Evolutionary conservation across 2,797 vertebrate species (phyloP).

Genomic region (Thaleichthys pacificus): DNA sequence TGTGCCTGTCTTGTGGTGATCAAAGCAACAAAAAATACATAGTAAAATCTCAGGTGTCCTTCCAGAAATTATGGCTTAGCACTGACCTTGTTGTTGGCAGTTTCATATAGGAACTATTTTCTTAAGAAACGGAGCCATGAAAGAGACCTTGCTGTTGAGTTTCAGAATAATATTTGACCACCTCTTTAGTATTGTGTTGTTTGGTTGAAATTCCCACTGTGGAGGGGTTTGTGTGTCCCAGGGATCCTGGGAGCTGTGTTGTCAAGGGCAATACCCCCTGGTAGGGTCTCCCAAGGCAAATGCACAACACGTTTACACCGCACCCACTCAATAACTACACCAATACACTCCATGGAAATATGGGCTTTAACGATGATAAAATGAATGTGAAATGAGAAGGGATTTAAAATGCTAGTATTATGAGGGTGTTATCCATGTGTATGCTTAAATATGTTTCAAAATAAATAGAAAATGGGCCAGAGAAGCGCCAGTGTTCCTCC

Average conservation of each 20-base stretch:
- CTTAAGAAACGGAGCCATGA: no score
- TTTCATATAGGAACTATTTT: no score
- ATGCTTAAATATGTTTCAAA: constrained; percentile 26
- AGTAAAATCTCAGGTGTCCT: no score
- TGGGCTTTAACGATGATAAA: constrained; percentile 44
- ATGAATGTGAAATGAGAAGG: constrained; percentile 58
- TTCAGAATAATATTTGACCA: no score
- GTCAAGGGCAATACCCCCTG: no score
- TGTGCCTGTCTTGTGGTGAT: no score
- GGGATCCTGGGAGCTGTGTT: no score
- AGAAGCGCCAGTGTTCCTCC: constrained; percentile 49
- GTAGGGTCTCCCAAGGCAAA: no score
- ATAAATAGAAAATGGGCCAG: constrained; percentile 54
- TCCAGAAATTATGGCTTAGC: no score
- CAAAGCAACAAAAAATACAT: no score
- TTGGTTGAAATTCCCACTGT: constrained; percentile 2
- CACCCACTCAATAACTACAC: constrained; percentile 10
- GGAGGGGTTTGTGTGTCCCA: not conserved
- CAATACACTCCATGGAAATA: constrained; percentile 14
- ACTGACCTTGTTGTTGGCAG: no score
- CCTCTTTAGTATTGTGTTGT: constrained; percentile 19
- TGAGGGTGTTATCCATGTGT: constrained; percentile 27
- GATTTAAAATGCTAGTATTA: constrained; percentile 57
- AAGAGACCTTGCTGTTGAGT: not conserved
- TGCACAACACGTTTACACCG: constrained; percentile 25